Base-by-base conservation (phyloP, 2,888 invertebrate genomes). In the Urechis unicinctus region DNA sequence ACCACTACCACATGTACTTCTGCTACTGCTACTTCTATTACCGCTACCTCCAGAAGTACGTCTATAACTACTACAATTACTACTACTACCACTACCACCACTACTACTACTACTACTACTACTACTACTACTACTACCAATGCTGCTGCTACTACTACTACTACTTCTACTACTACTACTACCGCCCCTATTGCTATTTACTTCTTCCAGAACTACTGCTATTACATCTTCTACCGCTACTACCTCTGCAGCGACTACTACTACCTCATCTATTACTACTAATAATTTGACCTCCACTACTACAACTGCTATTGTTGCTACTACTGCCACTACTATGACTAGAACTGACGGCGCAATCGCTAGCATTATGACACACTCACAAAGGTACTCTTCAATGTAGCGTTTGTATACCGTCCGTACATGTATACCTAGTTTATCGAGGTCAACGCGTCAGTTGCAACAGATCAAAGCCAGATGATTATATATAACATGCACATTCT, bases 241-340 rank as follows among this genome's bases (percentile, higher is more conserved):
- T 47, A 43, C 43, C 31, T 25, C 43, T 52, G 25, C 24, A n/a
- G 22, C 43, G 28, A 25, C 43, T 52, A 43, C 43, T 52, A 52
- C 21, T 42, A 52, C 43, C 43, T 43, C 24, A 21, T 6, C 25
- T 25, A 25, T 25, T 52, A 52, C 24, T 36, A 53, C 24, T 53
- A 53, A 17, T 24, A 47, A 4, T 51, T 42, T 13, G 41, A 51
- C 13, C 43, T 26, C 13, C 43, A 42, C 13, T 42, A 42, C 13
- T 51, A 46, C 17, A 46, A 46, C n/a, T 45, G 42, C 6, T 47
- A 45, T n/a, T 53, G 46, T n/a, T 53, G 29, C n/a, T 46, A 47
- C n/a, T 46, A 46, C n/a, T 46, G 46, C n/a, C 24, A 53, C 9
- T 51, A 51, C 9, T 43, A 51, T 9, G 41, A 51, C 9, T 43